These are phyloP conservation scores for Acronicta aceris DNA, from an alignment of 2,888 invertebrate genomes.

Conservation along the genomic window DNA sequence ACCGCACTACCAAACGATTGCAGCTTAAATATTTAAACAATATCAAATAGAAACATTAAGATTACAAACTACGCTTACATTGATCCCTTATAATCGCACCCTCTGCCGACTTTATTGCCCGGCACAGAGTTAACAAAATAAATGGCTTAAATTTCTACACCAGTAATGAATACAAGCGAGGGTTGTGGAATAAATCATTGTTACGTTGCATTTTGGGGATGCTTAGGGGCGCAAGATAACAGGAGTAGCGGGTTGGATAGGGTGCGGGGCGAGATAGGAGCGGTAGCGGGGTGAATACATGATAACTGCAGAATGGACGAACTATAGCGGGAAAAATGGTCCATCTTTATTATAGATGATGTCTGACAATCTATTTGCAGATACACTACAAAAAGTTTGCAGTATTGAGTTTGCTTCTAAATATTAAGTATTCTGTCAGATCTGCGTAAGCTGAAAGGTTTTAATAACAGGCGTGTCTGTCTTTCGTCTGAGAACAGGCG, in stretches of 20 bases:
- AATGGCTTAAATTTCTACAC: conserved; percentile 89
- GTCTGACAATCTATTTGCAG: too few species aligned
- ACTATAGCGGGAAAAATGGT: too few species aligned
- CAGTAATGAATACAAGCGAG: conserved; percentile 88
- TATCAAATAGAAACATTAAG: conserved; percentile 68
- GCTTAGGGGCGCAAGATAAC: conserved; percentile 42
- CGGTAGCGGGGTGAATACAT: not conserved
- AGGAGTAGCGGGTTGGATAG: conserved; percentile 22
- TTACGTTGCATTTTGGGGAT: conserved; percentile 84
- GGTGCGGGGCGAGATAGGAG: not conserved
- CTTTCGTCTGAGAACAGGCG: too few species aligned
- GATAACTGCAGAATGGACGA: too few species aligned
- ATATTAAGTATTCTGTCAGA: too few species aligned
- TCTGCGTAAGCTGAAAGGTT: too few species aligned
- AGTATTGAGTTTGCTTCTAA: too few species aligned
- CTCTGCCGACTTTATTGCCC: conserved; percentile 81
- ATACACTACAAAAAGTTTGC: too few species aligned
- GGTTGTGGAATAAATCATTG: conserved; percentile 86
- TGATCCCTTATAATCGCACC: conserved; percentile 74
- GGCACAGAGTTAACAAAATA: conserved; percentile 87
- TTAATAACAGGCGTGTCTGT: too few species aligned
- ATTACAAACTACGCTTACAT: conserved; percentile 73
- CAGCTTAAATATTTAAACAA: conserved; percentile 31
- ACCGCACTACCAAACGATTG: not conserved
- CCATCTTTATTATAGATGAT: too few species aligned